Conservation (phyloP, 2,888 invertebrate genomes). For the Acleris cristana region DNA sequence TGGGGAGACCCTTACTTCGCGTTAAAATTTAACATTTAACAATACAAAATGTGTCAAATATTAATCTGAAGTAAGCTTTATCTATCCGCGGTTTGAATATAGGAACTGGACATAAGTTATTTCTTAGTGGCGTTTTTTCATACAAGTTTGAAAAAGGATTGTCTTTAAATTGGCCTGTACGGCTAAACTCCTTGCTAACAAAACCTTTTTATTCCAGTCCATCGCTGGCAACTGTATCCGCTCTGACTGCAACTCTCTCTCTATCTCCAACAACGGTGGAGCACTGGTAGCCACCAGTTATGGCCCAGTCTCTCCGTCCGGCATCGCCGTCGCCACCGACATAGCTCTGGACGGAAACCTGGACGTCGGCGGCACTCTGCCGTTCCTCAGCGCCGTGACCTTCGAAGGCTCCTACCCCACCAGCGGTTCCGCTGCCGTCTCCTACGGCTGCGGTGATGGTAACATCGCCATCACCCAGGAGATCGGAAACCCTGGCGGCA, state of each 20-base stretch:
- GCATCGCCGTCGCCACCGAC: slow-evolving; percentile 48
- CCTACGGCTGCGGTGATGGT: slow-evolving; percentile 40
- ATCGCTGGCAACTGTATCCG: slow-evolving; percentile 11
- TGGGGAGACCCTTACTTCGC: no score
- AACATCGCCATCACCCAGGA: slow-evolving; percentile 23
- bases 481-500: slow-evolving; percentile 9
- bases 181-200: not conserved
- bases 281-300: slow-evolving; percentile 9
- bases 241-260: slow-evolving; percentile 24
- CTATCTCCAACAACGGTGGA: slow-evolving; percentile 14
- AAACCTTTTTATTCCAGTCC: slow-evolving; percentile 10
- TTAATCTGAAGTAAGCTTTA: no score
- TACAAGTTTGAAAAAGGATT: no score
- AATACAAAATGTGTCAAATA: no score
- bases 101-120: no score
- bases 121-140: no score
- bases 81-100: no score
- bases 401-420: slow-evolving; percentile 37
- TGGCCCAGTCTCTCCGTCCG: slow-evolving; percentile 19
- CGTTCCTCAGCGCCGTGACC: slow-evolving; percentile 50
- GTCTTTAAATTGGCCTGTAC: no score
- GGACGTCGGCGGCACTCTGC: slow-evolving; percentile 50
- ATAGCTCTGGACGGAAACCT: slow-evolving; percentile 47
- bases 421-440: slow-evolving; percentile 29
- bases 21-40: no score